Evolutionary conservation across 2,797 vertebrate genomes (phyloP), one percentile per base, ranked within the genome.

Genomic region (Sus cebifrons): DNA sequence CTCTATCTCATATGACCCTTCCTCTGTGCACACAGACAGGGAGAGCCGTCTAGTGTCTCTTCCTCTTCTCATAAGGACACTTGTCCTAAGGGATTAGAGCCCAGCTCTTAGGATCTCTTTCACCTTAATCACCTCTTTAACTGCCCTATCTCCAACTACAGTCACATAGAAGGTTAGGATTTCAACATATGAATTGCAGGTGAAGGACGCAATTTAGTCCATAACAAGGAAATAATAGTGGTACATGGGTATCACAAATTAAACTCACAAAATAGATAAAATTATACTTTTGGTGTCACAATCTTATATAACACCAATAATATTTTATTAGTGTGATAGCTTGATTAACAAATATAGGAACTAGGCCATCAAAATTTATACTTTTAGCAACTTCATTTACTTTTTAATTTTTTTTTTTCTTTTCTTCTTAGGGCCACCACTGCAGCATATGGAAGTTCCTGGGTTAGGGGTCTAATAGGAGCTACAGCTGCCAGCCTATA

Each of bases 281-380:
- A 27, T 49, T 91, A 10, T 77, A 85, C 64, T 54, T 82, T 86
- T 67, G 18, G 9, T 40, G 52, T 86, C 67, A 23, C 81, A 32
- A 60, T 44, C 36, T 64, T 60, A 91, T 4, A 68, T 64, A 77
- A 83, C 23, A n/a, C n/a, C 86, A 82, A 15, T 40, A 94, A 67
- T 18, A 65, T 2, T 74, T 91, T 64, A 83, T 56, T 78, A 36
- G 10, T 44, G 6, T 81, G n/a, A 52, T 86, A 87, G 44, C 60
- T 92, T 92, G 67, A n/a, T 60, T 74, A 15, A 36, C 2, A 84
- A 52, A 93, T 40, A 18, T 70, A 77, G 58, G 81, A 60, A 58
- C 40, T 68, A 84, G 25, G 36, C 64, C 77, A 93, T 81, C 54
- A 92, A 94, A 92, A 94, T 62, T 6, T 52, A 84, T 67, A 78